Evolutionary conservation across 2,113 vertebrate genomes (phyloP).

Genomic region (Syrrhaptes paradoxus): DNA sequence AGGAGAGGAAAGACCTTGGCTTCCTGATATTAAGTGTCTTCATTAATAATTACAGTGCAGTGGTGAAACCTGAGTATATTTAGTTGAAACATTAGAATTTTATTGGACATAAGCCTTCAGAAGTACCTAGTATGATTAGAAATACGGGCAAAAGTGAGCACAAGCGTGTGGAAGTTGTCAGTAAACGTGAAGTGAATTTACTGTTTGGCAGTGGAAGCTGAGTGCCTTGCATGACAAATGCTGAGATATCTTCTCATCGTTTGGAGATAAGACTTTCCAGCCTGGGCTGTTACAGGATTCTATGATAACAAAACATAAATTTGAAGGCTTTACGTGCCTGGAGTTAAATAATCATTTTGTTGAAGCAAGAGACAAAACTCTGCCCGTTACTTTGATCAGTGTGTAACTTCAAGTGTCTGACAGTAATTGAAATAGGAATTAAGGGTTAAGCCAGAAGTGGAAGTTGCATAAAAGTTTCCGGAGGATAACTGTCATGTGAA

Average conservation of each 20-base stretch:
- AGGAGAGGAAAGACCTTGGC: not conserved
- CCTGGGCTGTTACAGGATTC: too few species aligned
- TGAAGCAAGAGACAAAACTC: not conserved
- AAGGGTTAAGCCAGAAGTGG: not conserved
- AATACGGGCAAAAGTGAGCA: not conserved
- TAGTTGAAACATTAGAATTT: not conserved
- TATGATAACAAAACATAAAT: not conserved
- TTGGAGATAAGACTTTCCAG: not conserved
- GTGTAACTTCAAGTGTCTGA: not conserved
- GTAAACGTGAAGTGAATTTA: not conserved
- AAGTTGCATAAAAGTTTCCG: not conserved
- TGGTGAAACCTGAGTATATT: constrained; percentile 13
- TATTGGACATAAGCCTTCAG: not conserved
- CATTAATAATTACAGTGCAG: constrained; percentile 31
- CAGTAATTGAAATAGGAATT: not conserved
- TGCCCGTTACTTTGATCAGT: not conserved
- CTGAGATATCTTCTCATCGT: not conserved
- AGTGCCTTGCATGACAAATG: not conserved
- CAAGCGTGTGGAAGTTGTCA: not conserved
- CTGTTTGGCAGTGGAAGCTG: not conserved
- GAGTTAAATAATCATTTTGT: not conserved
- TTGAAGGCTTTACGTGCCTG: not conserved
- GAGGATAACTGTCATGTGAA: not conserved
- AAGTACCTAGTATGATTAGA: not conserved
- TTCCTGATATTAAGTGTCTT: constrained; percentile 23